Base-by-base conservation (phyloP, 2,113 vertebrate species). In the Desmodus rotundus region DNA sequence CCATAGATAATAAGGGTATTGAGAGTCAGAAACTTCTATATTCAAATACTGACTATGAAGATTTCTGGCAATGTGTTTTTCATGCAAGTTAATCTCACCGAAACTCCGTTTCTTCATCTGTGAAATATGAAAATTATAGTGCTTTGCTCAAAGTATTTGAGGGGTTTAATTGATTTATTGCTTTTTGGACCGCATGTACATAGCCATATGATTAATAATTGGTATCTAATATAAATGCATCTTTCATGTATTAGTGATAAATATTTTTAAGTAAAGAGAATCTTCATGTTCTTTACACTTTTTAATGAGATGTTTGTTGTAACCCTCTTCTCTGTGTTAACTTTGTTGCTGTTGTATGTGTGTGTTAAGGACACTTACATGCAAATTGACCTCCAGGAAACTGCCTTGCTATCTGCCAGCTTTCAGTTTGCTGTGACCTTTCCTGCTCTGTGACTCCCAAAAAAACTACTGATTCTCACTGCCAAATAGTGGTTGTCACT, bases 71-170 rank as follows among this genome's bases (percentile, higher is more conserved):
- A 61, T 3, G 1, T 76, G 9, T 43, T 24, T 10, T 10, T 63
- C 67, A 63, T 17, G 4, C 50, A 86, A 89, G 1, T 86, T 76
- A 81, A 81, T 76, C 26, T 92, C 12, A 73, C 10, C 50, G n/a
- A 92, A 45, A 77, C 36, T 82, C 36, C 54, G 5, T 50, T 91
- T 96, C n/a, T 83, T 54, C 10, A 47, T 72, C 22, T 88, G 36
- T 91, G 50, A 84, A 72, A 81, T 8, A 80, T 10, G 13, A 95
- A 88, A 52, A 70, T 74, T 87, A 36, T n/a, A 45, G 2, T 73
- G 5, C 12, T 9, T 74, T 45, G 7, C 20, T 70, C 28, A 7
- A 58, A 41, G 33, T 28, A 86, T 77, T 78, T 85, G 58, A 72
- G 67, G 70, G 31, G 2, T 74, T 61, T 95, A 28, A 54, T 58